Base-by-base conservation (phyloP, 2,888 invertebrate species). In the Thymelicus sylvestris region DNA sequence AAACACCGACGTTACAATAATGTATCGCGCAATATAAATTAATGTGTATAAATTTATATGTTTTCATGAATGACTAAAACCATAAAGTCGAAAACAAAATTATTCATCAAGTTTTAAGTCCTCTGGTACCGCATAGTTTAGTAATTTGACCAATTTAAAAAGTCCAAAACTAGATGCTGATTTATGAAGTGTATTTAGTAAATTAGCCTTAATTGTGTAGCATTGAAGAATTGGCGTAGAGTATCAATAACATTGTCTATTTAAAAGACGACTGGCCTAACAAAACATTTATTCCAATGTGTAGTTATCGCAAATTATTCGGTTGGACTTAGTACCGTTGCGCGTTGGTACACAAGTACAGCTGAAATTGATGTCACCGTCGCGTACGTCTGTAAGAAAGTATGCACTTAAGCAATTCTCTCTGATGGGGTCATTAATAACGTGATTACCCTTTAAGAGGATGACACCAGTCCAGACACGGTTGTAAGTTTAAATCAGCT, bases 381-480 rank as follows among this genome's bases (percentile, higher is more conserved):
- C 60, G 48, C 39, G 44, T 8, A 59, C 10, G 48, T 66, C 61
- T 67, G 61, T 66, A 74, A 73, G 71, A 73, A 73, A 72, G 70
- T 68, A 71, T 60, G 64, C 73, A 75, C 73, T 75, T 74, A 69
- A 69, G 72, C 69, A 74, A 71, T 75, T 72, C 73, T 59, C 72
- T 65, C 67, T 66, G 62, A 66, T 67, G 59, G 71, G 67, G 63
- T 76, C 76, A 74, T 76, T 76, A 73, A 72, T 76, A 71, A 74
- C 72, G 71, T 72, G 71, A 75, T 66, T 69, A 71, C 71, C 61
- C 57, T 66, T 69, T 64, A 68, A 72, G 62, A 71, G 71, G 72
- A 72, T 72, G 76, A 74, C 74, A 73, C 65, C 70, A 66, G 65
- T 72, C 65, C 70, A 66, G 65, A 71, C 52, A 71, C 60, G 61